phyloP scores from a whole-genome alignment of 2,113 vertebrate genomes.

The Urocitellus parryii region DNA sequence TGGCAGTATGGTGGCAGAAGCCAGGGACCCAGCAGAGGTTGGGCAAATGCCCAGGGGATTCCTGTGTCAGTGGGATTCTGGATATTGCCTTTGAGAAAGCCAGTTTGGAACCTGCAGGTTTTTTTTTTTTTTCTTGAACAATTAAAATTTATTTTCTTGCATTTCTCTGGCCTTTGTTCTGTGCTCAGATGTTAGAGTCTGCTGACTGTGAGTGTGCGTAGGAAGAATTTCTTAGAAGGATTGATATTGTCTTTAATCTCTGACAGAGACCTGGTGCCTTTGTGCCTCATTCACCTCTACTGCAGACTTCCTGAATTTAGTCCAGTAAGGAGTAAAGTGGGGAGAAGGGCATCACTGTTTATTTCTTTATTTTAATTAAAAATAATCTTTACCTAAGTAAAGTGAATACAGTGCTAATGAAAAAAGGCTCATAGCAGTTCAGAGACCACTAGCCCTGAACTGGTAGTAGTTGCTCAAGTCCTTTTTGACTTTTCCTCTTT shows the following conservation, averaged over 20 bases:
- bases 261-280: neutral
- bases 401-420: slow-evolving; percentile 13
- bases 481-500: neutral
- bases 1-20: neutral
- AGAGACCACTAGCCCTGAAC: neutral
- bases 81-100: neutral
- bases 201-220: neutral
- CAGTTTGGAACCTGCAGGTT: neutral
- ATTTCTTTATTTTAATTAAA: neutral
- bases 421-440: neutral
- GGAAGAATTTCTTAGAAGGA: neutral
- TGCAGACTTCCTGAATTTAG: slow-evolving; percentile 41
- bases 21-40: neutral
- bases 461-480: neutral
- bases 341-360: neutral
- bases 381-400: slow-evolving; percentile 14
- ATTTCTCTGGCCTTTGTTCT: neutral
- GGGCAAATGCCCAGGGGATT: neutral
- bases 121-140: neutral
- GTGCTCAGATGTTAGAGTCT: neutral
- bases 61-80: neutral
- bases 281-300: neutral
- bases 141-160: neutral
- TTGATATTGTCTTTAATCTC: neutral
- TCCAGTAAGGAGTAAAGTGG: neutral